Base-by-base conservation (phyloP, 2,113 vertebrate species). In the Monopterus albus region DNA sequence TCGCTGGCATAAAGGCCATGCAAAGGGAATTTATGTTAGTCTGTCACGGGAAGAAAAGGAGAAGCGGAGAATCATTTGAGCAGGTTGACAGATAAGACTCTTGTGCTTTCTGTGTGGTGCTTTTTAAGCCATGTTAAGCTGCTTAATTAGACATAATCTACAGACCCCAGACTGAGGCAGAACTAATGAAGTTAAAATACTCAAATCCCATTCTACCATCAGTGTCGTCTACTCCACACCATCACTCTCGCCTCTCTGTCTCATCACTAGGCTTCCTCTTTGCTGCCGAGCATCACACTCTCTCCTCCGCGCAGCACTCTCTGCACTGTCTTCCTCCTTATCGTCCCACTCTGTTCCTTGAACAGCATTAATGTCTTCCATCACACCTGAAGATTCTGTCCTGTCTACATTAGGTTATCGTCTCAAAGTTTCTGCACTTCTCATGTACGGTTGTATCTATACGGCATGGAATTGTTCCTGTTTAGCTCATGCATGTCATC, bases 101-200 rank as follows among this genome's bases (percentile, higher is more conserved):
- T 84, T 86, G 88, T 84, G 87, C 91, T 88, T 89, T 90, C 87
- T 90, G 85, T 91, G 90, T 87, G 90, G 85, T 86, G 85, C 77
- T 84, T 88, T 90, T 88, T 91, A 92, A 93, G 85, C 90, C 90
- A 88, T 73, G 83, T 82, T 94, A 94, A 94, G 91, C 91, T 90
- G 82, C 91, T 94, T 94, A 94, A 94, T 94, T 94, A 92, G 91
- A 88, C 90, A 86, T 94, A 93, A 94, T 94, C 92, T 93, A 92
- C 87, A 88, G 87, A 88, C 89, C 85, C 86, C 91, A 89, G 91
- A 88, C 91, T 88, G 91, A 92, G 84, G 89, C 88, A 65, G 87
- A 89, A 91, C 91, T 93, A 93, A 93, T 93, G 87, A 92, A 91
- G 87, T 92, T 92, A 92, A 92, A 89, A 90, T 89, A 85, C 84